Evolutionary conservation across 2,797 vertebrate species (phyloP), one percentile per base, ranked within the genome.

Genomic region (Phalloptychus januarius): DNA sequence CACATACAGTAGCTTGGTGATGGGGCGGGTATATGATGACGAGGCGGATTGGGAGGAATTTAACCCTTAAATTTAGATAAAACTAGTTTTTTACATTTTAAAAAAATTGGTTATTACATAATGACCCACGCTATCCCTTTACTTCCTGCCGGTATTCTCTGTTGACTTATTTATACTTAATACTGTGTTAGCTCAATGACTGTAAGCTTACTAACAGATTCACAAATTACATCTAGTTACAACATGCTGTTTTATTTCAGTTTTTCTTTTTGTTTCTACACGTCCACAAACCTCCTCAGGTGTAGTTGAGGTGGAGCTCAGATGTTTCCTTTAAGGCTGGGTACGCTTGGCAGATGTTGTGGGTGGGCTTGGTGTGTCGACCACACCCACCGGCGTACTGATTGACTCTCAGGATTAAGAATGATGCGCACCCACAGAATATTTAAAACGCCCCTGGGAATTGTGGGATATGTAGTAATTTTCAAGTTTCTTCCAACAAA

Each of bases 331-430:
- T 54, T 23, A 23, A 54, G 50, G 50, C 23, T 25, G 1, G 50
- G 8, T 11, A 20, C 48, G 18, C 20, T 25, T 52, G 48, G 48
- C 48, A 16, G 50, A 23, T 23, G 50, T 52, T 52, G 10, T 25
- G 28, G 11, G n/a, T 20, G 50, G 7, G 1, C 0, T 11, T 71
- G 83, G 87, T 85, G 91, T 85, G 91, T 56, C 58, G 28, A 74
- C 20, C 50, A 54, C 50, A 23, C 50, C 50, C 50, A 25, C 5
- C 20, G 20, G 48, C 8, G 5, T 63, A 36, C 58, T 18, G 31
- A 16, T 36, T 10, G 58, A n/a, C 15, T 63, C 58, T 31, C 58
- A 4, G 58, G 58, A 20, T 20, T 63, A 33, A 6, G 7, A 63
- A 63, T 63, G 58, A 20, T 36, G 58, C 58, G 7, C 31, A 63